phyloP scores from a whole-genome alignment of 2,888 invertebrate species.

The Eremobia ochroleuca region DNA sequence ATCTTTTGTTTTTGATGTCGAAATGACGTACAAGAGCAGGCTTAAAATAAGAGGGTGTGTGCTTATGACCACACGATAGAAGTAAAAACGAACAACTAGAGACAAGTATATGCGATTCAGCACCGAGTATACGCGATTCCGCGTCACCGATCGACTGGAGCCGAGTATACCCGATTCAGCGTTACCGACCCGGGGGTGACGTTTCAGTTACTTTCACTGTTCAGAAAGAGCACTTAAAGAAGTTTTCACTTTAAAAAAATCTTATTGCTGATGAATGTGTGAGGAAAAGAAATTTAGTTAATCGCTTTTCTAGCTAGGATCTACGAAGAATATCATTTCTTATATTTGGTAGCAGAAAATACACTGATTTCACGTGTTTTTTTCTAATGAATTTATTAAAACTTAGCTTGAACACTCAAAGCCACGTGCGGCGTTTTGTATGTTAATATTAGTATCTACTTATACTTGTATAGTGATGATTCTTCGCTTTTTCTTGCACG shows the following conservation, averaged over 20 bases:
- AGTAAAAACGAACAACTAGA: not conserved
- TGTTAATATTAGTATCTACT: not conserved
- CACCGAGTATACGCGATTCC: too few relatives aligned
- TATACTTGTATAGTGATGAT: not conserved
- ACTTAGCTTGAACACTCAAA: not conserved
- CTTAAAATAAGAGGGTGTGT: not conserved
- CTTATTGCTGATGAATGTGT: too few relatives aligned
- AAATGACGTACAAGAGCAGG: not conserved
- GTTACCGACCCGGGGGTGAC: not conserved
- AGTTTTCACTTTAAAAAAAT: too few relatives aligned
- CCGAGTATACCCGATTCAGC: not conserved
- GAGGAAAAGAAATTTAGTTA: not conserved
- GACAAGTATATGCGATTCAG: not conserved
- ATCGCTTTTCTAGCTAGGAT: not conserved
- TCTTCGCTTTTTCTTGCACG: not conserved
- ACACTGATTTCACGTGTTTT: not conserved
- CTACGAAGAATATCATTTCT: not conserved
- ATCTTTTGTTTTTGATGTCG: not conserved
- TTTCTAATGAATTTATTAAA: conserved; percentile 4
- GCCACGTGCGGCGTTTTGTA: conserved; percentile 25
- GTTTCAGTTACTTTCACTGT: too few relatives aligned
- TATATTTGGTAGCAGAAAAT: not conserved
- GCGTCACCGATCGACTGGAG: too few relatives aligned
- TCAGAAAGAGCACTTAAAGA: too few relatives aligned
- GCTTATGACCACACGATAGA: not conserved